These are phyloP conservation scores for Eciton burchellii DNA, from an alignment of 1,140 invertebrate genomes.

Conservation along the genomic window DNA sequence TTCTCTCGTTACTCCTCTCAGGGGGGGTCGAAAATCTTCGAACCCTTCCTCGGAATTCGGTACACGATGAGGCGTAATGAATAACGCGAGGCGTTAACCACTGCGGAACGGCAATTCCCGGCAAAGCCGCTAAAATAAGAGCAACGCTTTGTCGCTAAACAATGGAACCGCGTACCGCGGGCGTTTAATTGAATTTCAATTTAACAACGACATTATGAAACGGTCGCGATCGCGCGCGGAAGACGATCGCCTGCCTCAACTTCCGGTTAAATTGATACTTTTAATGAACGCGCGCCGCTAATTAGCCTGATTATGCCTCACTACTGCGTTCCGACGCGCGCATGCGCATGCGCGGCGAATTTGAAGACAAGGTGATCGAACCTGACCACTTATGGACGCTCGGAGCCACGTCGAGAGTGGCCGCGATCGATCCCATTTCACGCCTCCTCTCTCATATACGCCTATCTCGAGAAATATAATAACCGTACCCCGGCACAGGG, in stretches of 20 bases:
- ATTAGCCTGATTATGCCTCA: slow-evolving; percentile 56
- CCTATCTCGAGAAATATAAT: slow-evolving; percentile 46
- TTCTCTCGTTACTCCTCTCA: slow-evolving; percentile 15
- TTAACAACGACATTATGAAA: slow-evolving; percentile 55
- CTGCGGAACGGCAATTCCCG: slow-evolving; percentile 29
- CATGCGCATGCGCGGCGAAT: neutral
- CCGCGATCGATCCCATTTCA: slow-evolving; percentile 55
- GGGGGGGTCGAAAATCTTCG: slow-evolving; percentile 39
- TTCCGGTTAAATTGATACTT: slow-evolving; percentile 58
- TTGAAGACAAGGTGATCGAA: slow-evolving; percentile 46
- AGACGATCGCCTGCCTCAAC: neutral
- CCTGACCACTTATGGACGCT: slow-evolving; percentile 36
- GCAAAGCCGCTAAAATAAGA: slow-evolving; percentile 45
- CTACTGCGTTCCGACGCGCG: slow-evolving; percentile 29
- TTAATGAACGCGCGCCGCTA: slow-evolving; percentile 50
- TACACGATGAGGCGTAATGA: slow-evolving; percentile 40
- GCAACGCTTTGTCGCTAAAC: slow-evolving; percentile 52
- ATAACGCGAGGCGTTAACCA: slow-evolving; percentile 35
- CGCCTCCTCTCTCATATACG: slow-evolving; percentile 10
- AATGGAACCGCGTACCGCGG: slow-evolving; percentile 42
- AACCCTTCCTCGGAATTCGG: slow-evolving; percentile 45
- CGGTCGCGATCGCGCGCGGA: slow-evolving; percentile 9
- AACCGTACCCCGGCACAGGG: slow-evolving; percentile 25
- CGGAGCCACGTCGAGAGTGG: neutral
- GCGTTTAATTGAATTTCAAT: slow-evolving; percentile 52